Percentiles rank a stretch among this genome's conserved stretches.
Conservation (phyloP, 2,113 vertebrate species). For the Benitochromis conjunctus region DNA sequence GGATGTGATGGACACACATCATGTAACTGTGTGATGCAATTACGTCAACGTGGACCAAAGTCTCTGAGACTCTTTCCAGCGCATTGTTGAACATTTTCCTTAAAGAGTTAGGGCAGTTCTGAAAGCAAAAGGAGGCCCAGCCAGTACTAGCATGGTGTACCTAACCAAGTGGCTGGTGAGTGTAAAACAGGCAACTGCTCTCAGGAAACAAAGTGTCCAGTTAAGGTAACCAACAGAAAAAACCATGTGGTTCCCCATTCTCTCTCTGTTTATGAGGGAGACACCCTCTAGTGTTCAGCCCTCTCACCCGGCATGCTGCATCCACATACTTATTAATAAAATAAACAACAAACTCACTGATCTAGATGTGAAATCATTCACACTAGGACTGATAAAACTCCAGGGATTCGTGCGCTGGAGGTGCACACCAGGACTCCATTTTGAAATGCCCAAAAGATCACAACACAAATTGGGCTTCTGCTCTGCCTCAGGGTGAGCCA, state of each 20-base stretch:
- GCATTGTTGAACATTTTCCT: neutral
- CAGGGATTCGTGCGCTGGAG: neutral
- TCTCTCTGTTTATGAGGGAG: neutral
- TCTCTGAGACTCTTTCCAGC: neutral
- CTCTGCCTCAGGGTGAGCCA: neutral
- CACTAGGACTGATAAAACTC: neutral
- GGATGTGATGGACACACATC: neutral
- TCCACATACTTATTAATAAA: neutral
- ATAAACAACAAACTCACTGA: neutral
- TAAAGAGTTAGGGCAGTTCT: neutral
- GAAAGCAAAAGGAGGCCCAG: neutral
- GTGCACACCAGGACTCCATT: conserved; percentile 16
- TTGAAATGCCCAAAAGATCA: neutral
- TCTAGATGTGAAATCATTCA: neutral
- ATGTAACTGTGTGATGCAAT: neutral
- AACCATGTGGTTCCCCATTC: neutral
- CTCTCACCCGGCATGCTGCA: neutral
- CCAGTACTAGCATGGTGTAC: neutral
- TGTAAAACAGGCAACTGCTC: neutral
- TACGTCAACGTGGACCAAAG: neutral
- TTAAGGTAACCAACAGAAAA: neutral
- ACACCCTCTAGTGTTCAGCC: conserved; percentile 45
- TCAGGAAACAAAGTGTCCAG: neutral
- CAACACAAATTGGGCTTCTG: neutral
- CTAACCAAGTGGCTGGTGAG: neutral